Percentiles rank a stretch among this genome's conserved stretches.
phyloP scores from a whole-genome alignment of 2,113 vertebrate genomes.

The Dipodomys ordii region DNA sequence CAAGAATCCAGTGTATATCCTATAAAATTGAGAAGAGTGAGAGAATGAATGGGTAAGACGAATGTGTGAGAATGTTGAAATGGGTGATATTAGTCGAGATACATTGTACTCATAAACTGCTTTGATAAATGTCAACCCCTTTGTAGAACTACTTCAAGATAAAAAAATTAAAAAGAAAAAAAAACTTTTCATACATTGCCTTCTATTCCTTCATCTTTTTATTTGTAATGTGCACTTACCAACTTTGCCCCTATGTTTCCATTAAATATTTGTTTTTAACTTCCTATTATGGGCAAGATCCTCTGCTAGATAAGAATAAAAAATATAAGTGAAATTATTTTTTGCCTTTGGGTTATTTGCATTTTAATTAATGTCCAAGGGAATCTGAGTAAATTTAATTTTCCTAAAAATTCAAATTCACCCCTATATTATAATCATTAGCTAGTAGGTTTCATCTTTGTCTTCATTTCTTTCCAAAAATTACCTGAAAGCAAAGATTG shows the following conservation, averaged over 20 bases:
- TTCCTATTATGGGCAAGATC: not conserved
- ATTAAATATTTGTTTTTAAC: not conserved
- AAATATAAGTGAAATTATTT: not conserved
- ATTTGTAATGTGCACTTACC: not conserved
- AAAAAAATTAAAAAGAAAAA: not conserved
- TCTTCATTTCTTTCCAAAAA: not conserved
- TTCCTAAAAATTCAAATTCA: not conserved
- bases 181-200: not conserved
- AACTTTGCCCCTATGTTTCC: slow-evolving; percentile 11
- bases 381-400: not conserved
- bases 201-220: not conserved
- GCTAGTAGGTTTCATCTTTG: not conserved
- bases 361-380: slow-evolving; percentile 2
- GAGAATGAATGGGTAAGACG: too few species aligned
- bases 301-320: not conserved
- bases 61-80: too few species aligned
- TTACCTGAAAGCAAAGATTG: not conserved
- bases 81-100: too few species aligned
- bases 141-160: too few species aligned
- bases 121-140: too few species aligned
- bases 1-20: too few species aligned
- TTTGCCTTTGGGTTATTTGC: not conserved
- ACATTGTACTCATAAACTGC: too few species aligned
- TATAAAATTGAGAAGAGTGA: too few species aligned
- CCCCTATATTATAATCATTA: not conserved